Percentiles rank a stretch among this genome's conserved stretches.
These are phyloP conservation scores for Cenopis cana DNA, from an alignment of 2,888 invertebrate species.

Conservation along the genomic window DNA sequence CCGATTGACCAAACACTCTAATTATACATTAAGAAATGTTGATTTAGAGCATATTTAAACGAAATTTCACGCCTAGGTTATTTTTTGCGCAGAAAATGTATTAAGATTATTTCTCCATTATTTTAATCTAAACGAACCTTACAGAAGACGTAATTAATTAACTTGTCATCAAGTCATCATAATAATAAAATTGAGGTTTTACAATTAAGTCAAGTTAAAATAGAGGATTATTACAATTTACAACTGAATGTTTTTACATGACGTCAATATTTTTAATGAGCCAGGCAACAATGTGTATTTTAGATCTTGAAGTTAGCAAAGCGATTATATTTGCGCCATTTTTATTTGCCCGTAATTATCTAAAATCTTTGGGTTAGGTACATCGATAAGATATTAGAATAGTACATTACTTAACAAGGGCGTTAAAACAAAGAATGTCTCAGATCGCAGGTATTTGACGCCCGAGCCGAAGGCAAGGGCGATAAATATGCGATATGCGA, in stretches of 20 bases:
- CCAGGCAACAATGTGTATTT: slow-evolving; percentile 53
- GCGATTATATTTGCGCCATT: slow-evolving; percentile 33
- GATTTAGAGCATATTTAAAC: no score
- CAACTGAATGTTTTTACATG: slow-evolving; percentile 48
- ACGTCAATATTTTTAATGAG: slow-evolving; percentile 57
- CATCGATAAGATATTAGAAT: slow-evolving; percentile 32
- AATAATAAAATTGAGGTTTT: not conserved
- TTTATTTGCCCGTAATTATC: slow-evolving; percentile 37
- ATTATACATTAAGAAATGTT: no score
- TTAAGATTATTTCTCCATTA: not conserved
- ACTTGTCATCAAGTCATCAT: no score
- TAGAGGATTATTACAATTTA: slow-evolving; percentile 36
- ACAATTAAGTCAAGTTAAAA: slow-evolving; percentile 6
- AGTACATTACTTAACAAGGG: no score
- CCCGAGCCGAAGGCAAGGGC: no score
- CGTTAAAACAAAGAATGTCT: no score
- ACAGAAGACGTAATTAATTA: not conserved
- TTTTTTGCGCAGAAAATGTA: not conserved
- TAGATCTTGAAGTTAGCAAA: slow-evolving; percentile 58
- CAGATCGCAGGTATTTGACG: no score
- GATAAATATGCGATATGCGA: no score
- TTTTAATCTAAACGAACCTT: not conserved
- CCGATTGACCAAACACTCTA: no score
- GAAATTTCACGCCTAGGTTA: no score
- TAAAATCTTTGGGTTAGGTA: slow-evolving; percentile 34